A percentile compares a stretch with the other conserved stretches of the same genome.
These are phyloP conservation scores for Eulithis prunata DNA, from an alignment of 2,888 invertebrate genomes.

Conservation along the genomic window DNA sequence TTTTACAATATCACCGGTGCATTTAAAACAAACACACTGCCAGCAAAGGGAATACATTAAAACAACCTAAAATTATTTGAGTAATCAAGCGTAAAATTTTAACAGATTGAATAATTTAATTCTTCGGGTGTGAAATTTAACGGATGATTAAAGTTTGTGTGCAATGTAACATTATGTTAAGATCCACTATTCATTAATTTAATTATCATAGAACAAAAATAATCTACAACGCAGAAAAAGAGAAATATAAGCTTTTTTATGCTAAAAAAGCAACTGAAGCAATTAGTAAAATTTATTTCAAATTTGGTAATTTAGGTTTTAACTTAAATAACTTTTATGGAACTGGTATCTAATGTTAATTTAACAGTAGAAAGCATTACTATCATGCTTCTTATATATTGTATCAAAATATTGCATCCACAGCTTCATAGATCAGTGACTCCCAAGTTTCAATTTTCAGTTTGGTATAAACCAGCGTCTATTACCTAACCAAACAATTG, in stretches of 20 bases:
- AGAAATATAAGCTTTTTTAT: no score
- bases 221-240: no score
- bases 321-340: no score
- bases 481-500: constrained; percentile 81
- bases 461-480: constrained; percentile 45
- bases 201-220: no score
- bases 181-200: not conserved
- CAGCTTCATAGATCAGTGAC: constrained; percentile 4
- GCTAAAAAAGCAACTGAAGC: no score
- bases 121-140: constrained; percentile 67
- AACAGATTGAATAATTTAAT: constrained; percentile 67
- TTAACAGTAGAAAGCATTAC: not conserved
- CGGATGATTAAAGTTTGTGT: constrained; percentile 65
- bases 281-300: no score
- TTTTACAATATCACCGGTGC: constrained; percentile 13
- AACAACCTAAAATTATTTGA: constrained; percentile 44
- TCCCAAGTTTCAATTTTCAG: not conserved
- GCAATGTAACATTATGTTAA: constrained; percentile 14
- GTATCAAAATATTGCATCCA: not conserved
- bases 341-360: no score
- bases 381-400: not conserved
- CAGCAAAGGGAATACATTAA: constrained; percentile 42
- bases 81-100: constrained; percentile 55
- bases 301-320: no score
- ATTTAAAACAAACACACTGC: constrained; percentile 27